Base-by-base conservation (phyloP, 2,797 vertebrate species). In the Hirundo rustica region DNA sequence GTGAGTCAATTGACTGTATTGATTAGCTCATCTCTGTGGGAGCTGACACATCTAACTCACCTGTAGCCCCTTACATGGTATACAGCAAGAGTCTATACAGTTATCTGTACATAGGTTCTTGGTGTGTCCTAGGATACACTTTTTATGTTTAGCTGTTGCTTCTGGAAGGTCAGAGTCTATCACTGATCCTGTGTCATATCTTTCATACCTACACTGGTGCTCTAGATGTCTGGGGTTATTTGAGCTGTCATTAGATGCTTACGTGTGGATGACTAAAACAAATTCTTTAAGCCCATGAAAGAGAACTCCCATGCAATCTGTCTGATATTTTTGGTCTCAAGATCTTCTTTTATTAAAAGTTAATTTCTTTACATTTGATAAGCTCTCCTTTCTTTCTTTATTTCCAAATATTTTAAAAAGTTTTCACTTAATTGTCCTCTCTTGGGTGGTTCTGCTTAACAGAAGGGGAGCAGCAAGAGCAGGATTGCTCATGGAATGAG, bases 171-270 rank as follows among this genome's bases (percentile, higher is more conserved):
- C 27, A 40, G 17, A 89, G 5, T 18, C 38, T 20, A 29, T 38
- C 29, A 45, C 4, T 53, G 6, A 72, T 61, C 11, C 25, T 79
- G 23, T 22, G 16, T 53, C 47, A 21, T 29, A 22, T 23, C 3
- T 68, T 65, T 72, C 19, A 45, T 50, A 27, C 2, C 5, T 57
- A 1, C 1, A 0, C 5, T 48, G 15, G 7, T 74, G 17, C 4
- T 82, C 15, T 16, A 50, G 15, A 57, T 10, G 3, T 48, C 54
- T 57, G 20, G 72, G 4, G 7, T 45, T 88, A n/a, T 67, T 51
- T 85, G 58, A 68, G 7, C 5, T 53, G 55, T 9, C 6, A 8
- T 78, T 71, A 64, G 14, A 26, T 55, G 11, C 4, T 44, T 51
- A 16, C 13, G 4, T 15, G 5, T 30, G 17, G 20, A 55, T 55